These are phyloP conservation scores for Magallana nippona DNA, from an alignment of 2,888 invertebrate species.

Conservation along the genomic window DNA sequence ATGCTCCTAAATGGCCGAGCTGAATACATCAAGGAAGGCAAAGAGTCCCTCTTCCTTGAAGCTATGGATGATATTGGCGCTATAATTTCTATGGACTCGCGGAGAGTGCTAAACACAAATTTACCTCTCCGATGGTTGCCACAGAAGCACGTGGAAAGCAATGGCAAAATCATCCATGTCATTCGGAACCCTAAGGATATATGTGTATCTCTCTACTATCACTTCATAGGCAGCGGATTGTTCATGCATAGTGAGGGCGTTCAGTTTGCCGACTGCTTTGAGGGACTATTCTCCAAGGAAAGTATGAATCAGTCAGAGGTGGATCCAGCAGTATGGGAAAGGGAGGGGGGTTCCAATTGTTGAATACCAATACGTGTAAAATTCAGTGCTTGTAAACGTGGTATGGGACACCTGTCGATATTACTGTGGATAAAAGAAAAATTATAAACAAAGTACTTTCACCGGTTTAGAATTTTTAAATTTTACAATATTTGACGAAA, in stretches of 20 bases:
- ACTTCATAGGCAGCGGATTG: neutral
- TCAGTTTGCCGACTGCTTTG: constrained; percentile 8
- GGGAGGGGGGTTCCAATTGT: too few species aligned
- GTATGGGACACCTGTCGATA: too few species aligned
- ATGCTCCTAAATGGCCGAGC: constrained; percentile 36
- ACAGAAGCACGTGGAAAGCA: constrained; percentile 30
- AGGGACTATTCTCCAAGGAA: neutral
- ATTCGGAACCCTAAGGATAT: constrained; percentile 44
- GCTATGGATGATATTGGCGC: constrained; percentile 12
- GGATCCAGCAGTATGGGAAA: too few species aligned
- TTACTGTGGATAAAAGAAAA: too few species aligned
- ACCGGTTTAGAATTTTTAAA: too few species aligned
- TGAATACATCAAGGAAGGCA: constrained; percentile 29
- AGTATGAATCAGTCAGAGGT: too few species aligned
- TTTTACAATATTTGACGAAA: too few species aligned
- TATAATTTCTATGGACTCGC: constrained; percentile 13
- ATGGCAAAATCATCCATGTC: constrained; percentile 40
- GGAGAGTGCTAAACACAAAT: constrained; percentile 42
- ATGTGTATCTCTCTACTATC: constrained; percentile 29
- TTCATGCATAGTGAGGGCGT: neutral
- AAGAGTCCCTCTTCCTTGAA: constrained; percentile 33
- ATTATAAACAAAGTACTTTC: too few species aligned
- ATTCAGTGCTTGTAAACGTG: too few species aligned
- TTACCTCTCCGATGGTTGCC: constrained; percentile 41
- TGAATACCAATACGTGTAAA: too few species aligned